Evolutionary conservation across 1,140 invertebrate genomes (phyloP), one percentile per base, ranked within the genome.

Genomic region (Drosophila punjabiensis): DNA sequence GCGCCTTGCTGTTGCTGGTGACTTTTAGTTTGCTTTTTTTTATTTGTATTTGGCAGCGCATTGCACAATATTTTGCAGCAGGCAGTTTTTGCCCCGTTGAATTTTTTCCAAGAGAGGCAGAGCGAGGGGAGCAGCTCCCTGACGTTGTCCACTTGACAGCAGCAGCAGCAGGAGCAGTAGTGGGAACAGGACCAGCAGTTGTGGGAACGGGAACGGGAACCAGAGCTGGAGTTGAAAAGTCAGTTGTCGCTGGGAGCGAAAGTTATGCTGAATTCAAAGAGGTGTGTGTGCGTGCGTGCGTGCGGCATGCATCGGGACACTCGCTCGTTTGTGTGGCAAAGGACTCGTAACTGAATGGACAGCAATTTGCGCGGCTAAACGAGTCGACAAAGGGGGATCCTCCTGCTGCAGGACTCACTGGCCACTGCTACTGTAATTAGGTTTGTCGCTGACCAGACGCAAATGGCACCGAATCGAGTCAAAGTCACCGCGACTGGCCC

Each of bases 301-400:
- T 64, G 62, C 35, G 37, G 61, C 48, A 52, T 64, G 60, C 48
- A 61, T 28, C 39, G 52, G 33, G 53, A 56, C 53, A 20, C 53
- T 56, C 18, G 33, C 33, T 37, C 53, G 68, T 56, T 52, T 48
- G 50, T 66, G 48, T 47, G 70, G 68, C 70, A 74, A 79, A 79
- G 50, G 60, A 55, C 66, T 66, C 74, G 63, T 85, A 90, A 89
- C 85, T 88, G 74, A 88, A 88, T 90, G 85, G 81, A 81, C 79
- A 79, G 74, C 86, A 88, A 88, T 88, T 88, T 88, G 86, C 78
- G 79, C 79, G 81, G 79, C 85, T 85, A 88, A 88, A 85, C 85
- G 85, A 89, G 76, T 87, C 66, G 60, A 88, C 81, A 84, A 89
- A 88, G 81, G 78, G n/a, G 30, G n/a, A 18, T 60, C 24, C 37